Conservation (phyloP, 2,888 invertebrate genomes). For the Lochmaea crataegi region DNA sequence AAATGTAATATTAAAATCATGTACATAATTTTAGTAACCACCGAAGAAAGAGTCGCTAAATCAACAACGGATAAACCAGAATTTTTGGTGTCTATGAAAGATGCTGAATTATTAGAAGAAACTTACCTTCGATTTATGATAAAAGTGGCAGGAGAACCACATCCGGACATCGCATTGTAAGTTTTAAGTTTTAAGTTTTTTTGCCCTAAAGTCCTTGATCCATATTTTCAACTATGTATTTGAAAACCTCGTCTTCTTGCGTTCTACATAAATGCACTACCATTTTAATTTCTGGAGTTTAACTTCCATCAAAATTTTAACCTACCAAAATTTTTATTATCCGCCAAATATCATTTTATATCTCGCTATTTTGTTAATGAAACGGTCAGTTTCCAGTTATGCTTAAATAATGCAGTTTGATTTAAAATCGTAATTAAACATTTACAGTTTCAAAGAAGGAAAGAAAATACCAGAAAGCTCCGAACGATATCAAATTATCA, state of each 20-base stretch:
- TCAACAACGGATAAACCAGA: constrained; percentile 81
- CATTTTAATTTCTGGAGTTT: too few relatives aligned
- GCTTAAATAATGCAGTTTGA: too few relatives aligned
- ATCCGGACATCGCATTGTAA: constrained; percentile 92
- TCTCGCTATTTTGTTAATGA: too few relatives aligned
- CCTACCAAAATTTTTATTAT: too few relatives aligned
- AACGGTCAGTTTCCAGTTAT: too few relatives aligned
- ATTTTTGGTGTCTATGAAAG: constrained; percentile 86
- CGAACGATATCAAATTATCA: constrained; percentile 76
- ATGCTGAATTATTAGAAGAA: constrained; percentile 87
- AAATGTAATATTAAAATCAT: not conserved
- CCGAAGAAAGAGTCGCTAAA: constrained; percentile 77
- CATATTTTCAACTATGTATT: not conserved
- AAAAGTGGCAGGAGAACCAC: constrained; percentile 88
- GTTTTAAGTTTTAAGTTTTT: too few relatives aligned
- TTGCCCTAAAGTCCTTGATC: too few relatives aligned
- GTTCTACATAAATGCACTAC: too few relatives aligned
- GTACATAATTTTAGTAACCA: constrained; percentile 69
- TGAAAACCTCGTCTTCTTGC: not conserved
- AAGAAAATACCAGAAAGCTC: constrained; percentile 76
- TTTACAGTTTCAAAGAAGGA: constrained; percentile 82
- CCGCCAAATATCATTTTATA: too few relatives aligned
- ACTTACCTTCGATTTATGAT: constrained; percentile 91
- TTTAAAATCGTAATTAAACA: not conserved
- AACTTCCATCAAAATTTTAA: too few relatives aligned